Conservation (phyloP, 2,797 vertebrate species). For the Alauda arvensis region DNA sequence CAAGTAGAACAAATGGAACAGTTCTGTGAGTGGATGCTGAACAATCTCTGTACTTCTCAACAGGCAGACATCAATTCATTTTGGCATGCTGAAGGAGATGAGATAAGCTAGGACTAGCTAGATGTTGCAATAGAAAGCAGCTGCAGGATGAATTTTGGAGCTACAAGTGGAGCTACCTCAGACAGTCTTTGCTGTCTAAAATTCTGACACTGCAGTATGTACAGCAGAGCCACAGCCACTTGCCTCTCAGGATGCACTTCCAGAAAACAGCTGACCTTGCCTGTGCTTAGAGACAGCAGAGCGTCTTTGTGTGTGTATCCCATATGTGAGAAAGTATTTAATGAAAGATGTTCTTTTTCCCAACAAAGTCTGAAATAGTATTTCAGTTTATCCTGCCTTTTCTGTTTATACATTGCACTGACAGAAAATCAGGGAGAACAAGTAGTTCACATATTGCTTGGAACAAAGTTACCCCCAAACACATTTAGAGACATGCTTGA, state of each 20-base stretch:
- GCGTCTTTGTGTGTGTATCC: neutral
- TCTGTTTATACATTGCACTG: neutral
- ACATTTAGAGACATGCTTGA: neutral
- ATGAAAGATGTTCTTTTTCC: neutral
- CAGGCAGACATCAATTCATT: neutral
- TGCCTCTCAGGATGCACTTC: neutral
- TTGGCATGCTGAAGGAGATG: neutral
- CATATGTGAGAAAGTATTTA: neutral
- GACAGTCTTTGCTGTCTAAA: neutral
- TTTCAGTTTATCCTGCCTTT: neutral
- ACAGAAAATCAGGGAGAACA: neutral
- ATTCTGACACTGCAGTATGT: neutral
- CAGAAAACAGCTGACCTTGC: neutral
- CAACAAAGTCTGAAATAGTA: neutral
- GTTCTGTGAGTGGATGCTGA: neutral
- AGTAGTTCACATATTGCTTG: neutral
- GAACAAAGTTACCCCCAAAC: neutral
- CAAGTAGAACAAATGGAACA: neutral
- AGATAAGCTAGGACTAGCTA: neutral
- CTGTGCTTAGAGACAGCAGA: neutral
- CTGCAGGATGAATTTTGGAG: neutral
- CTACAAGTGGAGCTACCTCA: neutral
- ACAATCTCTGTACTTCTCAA: neutral
- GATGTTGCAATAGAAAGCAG: neutral
- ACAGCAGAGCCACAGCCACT: neutral